Evolutionary conservation across 2,113 vertebrate genomes (phyloP), one percentile per base, ranked within the genome.

Genomic region (Trogon surrucura): DNA sequence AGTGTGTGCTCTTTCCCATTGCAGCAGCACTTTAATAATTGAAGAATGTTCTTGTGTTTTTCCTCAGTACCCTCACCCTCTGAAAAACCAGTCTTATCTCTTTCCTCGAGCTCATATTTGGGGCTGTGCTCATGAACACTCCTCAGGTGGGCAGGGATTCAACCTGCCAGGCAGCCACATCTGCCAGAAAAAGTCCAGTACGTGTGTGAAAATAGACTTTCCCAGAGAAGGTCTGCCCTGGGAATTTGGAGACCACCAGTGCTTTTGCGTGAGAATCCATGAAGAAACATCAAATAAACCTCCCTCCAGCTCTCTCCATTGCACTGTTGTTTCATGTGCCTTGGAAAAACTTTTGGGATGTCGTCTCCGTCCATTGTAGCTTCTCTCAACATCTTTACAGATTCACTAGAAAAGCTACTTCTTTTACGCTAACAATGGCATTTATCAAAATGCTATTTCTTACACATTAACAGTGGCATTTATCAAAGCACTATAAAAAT

Each of bases 401-500:
- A 41, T 58, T 64, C 67, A 53, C 23, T 54, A 36, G 65, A 87
- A 95, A 74, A 89, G 48, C 12, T 80, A 29, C 30, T 61, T 53
- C 38, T 79, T 67, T 91, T 78, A 45, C 0, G 0, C 41, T 94
- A 81, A 61, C 50, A 81, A 50, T 50, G 89, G 16, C 89, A 91
- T 95, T 95, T 91, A 91, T 95, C 60, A 90, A 87, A 95, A 74
- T 91, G 71, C 44, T 75, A 4, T 53, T 72, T 78, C 34, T 89
- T 71, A 79, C 84, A 69, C 16, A 5, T 90, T 84, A 90, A 91
- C 34, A 80, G 56, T 74, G 65, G 64, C 80, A 88, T 97, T 96
- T 93, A 93, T 90, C 95, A 92, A 93, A 96, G 61, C 61, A 62
- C 65, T 75, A 53, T 32, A 75, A 80, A 97, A 94, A 89, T 87